Percentiles rank a stretch among this genome's conserved stretches.
Evolutionary conservation across 2,888 invertebrate genomes (phyloP).

Genomic region (Candidula unifasciata): DNA sequence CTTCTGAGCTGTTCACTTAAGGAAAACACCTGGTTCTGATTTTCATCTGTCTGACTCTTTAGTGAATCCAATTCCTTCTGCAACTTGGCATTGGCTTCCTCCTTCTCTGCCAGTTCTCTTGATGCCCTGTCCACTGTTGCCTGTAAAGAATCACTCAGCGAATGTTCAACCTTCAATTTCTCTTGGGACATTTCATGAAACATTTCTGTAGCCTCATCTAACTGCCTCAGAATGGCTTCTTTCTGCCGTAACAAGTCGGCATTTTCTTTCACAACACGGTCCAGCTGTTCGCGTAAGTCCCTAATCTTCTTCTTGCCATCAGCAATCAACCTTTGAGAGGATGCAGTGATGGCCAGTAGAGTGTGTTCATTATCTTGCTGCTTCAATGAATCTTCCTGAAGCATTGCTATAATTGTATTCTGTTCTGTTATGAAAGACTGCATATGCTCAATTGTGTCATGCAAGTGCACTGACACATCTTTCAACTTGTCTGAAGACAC

Average conservation of each 20-base stretch:
- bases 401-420: slow-evolving; percentile 41
- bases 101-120: slow-evolving; percentile 30
- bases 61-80: slow-evolving; percentile 2
- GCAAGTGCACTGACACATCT: slow-evolving; percentile 32
- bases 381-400: slow-evolving; percentile 50
- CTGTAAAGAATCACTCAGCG: slow-evolving; percentile 35
- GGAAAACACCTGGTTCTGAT: slow-evolving; percentile 2
- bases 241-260: slow-evolving; percentile 23
- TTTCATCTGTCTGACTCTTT: neutral
- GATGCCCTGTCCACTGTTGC: slow-evolving; percentile 20
- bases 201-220: slow-evolving; percentile 39
- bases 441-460: slow-evolving; percentile 40
- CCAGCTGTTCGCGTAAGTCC: slow-evolving; percentile 15
- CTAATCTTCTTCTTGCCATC: slow-evolving; percentile 31
- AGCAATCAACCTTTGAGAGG: slow-evolving; percentile 35
- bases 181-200: slow-evolving; percentile 48
- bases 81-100: slow-evolving; percentile 9
- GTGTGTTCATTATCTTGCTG: slow-evolving; percentile 49
- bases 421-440: slow-evolving; percentile 48
- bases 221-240: slow-evolving; percentile 21
- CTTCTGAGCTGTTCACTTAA: slow-evolving; percentile 21
- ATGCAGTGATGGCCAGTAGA: slow-evolving; percentile 40
- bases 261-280: slow-evolving; percentile 18
- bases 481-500: slow-evolving; percentile 48
- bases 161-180: slow-evolving; percentile 41